phyloP scores from a whole-genome alignment of 2,888 invertebrate species.

The Crioceris asparagi region DNA sequence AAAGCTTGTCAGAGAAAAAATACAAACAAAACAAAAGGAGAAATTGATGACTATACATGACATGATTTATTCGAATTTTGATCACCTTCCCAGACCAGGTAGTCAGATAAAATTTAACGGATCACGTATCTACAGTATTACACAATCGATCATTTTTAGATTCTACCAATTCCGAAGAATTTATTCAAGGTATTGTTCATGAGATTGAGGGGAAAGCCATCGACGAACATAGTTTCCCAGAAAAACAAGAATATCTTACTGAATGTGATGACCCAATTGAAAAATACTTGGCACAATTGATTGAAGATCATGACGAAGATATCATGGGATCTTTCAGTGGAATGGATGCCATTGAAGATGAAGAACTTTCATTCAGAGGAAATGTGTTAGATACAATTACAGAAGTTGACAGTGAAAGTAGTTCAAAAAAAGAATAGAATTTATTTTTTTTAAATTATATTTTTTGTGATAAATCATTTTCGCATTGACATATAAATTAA shows the following conservation, averaged over 20 bases:
- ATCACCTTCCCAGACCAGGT: too few species aligned
- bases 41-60: slow-evolving; percentile 37
- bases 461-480: neutral
- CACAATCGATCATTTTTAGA: too few species aligned
- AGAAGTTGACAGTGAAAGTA: slow-evolving; percentile 15
- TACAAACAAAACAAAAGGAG: slow-evolving; percentile 33
- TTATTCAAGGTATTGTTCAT: too few species aligned
- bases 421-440: slow-evolving; percentile 10
- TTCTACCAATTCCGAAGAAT: too few species aligned
- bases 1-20: slow-evolving; percentile 33
- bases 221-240: too few species aligned
- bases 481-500: too few species aligned
- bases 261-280: slow-evolving; percentile 12
- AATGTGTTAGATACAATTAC: slow-evolving; percentile 15
- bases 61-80: slow-evolving; percentile 29
- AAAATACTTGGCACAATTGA: slow-evolving; percentile 11
- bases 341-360: neutral
- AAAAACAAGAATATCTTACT: too few species aligned
- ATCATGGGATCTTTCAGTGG: neutral
- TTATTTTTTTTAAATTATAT: neutral
- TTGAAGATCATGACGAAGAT: slow-evolving; percentile 8
- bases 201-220: too few species aligned
- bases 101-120: too few species aligned
- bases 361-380: slow-evolving; percentile 10
- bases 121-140: too few species aligned